Evolutionary conservation across 2,113 vertebrate genomes (phyloP).

Genomic region (Salvelinus namaycush): DNA sequence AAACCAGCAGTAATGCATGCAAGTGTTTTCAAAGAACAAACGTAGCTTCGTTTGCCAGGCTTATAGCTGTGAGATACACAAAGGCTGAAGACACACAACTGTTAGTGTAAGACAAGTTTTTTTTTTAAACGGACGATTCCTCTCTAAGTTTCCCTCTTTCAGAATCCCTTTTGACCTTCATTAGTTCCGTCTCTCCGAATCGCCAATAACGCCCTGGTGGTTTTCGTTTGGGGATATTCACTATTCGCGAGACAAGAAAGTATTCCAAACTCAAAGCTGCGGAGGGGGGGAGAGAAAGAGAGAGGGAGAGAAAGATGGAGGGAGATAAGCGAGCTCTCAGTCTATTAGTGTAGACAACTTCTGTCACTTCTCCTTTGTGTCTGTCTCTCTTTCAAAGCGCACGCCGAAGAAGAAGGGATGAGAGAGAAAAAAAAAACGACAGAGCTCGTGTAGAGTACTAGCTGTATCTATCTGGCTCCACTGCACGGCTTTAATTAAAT

Average conservation of each 20-base stretch:
- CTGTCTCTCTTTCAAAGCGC: conserved; percentile 20
- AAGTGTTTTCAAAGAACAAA: too few species aligned
- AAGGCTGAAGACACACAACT: too few species aligned
- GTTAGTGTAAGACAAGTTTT: too few species aligned
- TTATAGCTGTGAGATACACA: too few species aligned
- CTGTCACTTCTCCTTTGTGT: conserved; percentile 26
- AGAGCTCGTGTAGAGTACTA: too few species aligned
- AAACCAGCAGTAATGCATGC: too few species aligned
- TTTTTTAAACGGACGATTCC: too few species aligned
- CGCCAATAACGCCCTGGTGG: neutral
- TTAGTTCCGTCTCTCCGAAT: neutral
- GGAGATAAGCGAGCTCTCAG: conserved; percentile 12
- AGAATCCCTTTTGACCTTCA: neutral
- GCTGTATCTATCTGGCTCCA: conserved; percentile 35
- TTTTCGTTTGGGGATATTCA: neutral
- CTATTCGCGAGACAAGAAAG: neutral
- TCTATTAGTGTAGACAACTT: conserved; percentile 24
- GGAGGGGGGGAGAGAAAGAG: neutral
- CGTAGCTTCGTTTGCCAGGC: too few species aligned
- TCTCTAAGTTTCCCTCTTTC: neutral
- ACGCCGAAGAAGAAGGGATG: neutral
- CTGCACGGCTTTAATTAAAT: conserved; percentile 35
- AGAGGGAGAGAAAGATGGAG: conserved; percentile 37
- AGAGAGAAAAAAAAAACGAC: conserved; percentile 13
- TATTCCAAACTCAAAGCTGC: neutral